Evolutionary conservation across 1,140 invertebrate genomes (phyloP).

Genomic region (Drosophila willistoni): DNA sequence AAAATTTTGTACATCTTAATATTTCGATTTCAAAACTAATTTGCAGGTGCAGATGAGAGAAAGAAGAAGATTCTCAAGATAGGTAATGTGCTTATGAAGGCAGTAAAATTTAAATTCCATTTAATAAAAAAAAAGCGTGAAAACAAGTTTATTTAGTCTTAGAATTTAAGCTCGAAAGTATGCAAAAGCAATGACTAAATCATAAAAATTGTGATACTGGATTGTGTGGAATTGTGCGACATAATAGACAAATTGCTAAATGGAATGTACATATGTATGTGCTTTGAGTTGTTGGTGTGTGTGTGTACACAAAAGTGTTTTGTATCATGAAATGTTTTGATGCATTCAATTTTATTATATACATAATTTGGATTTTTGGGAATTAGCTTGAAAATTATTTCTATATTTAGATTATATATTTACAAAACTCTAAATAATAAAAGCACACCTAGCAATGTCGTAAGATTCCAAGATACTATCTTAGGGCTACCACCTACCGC

Average conservation of each 20-base stretch:
- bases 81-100: too few relatives aligned
- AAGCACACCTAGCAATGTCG: constrained; percentile 3
- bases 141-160: background rate
- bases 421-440: background rate
- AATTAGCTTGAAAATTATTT: background rate
- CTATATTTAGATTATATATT: background rate
- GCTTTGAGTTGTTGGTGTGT: background rate
- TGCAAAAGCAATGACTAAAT: background rate
- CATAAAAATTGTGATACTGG: too few relatives aligned
- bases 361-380: background rate
- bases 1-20: background rate
- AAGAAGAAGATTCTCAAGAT: too few relatives aligned
- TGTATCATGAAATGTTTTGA: too few relatives aligned
- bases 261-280: background rate
- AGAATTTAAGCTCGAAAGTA: background rate
- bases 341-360: background rate
- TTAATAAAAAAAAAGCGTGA: background rate
- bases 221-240: too few relatives aligned
- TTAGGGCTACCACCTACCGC: constrained; percentile 16
- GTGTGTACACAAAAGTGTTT: background rate
- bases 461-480: background rate
- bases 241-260: too few relatives aligned
- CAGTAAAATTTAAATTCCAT: too few relatives aligned
- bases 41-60: too few relatives aligned
- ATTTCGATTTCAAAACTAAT: too few relatives aligned